phyloP scores from a whole-genome alignment of 1,140 invertebrate genomes.

The Liolophura sinensis region DNA sequence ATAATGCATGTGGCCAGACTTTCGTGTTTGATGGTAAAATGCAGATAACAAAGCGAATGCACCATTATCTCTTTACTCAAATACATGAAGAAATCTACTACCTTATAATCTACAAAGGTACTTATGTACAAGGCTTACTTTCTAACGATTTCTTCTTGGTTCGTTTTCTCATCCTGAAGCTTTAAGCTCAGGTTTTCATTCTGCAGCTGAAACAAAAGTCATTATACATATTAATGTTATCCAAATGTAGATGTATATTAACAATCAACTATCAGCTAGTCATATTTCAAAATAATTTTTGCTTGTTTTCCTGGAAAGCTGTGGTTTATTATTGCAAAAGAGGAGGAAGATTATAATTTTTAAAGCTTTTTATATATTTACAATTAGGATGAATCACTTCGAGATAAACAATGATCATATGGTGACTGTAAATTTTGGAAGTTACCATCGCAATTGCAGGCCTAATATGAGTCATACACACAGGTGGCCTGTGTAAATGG shows the following conservation, averaged over 20 bases:
- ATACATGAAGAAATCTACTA: neutral
- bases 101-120: neutral
- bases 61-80: conserved; percentile 1
- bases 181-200: conserved; percentile 45
- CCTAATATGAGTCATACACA: too few species aligned
- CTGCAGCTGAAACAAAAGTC: conserved; percentile 31
- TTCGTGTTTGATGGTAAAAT: neutral
- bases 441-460: too few species aligned
- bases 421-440: too few species aligned
- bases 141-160: conserved; percentile 35
- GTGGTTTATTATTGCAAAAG: neutral
- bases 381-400: neutral
- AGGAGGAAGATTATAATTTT: neutral
- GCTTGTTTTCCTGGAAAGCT: neutral
- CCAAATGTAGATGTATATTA: neutral
- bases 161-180: conserved; percentile 38
- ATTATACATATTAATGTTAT: neutral
- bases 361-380: neutral
- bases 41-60: conserved; percentile 2
- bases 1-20: neutral
- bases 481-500: too few species aligned
- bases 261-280: neutral
- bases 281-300: neutral
- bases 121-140: conserved; percentile 23
- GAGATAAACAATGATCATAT: too few species aligned